Evolutionary conservation across 92 coral and sea anemone genomes (phyloP), one percentile per base, ranked within the genome.

Genomic region (Epizoanthus illoricatus): DNA sequence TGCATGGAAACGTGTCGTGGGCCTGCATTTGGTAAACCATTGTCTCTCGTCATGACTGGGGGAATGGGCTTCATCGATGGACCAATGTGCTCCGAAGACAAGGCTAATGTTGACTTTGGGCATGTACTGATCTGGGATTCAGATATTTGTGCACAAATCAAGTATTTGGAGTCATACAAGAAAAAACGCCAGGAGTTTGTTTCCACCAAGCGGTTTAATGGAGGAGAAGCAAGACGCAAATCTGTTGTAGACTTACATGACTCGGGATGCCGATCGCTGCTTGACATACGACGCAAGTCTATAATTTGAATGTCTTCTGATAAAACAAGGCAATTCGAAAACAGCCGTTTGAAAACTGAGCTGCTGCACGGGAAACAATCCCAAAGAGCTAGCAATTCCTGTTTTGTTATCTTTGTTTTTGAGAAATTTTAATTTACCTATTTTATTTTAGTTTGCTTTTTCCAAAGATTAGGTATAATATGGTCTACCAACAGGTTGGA

Each of bases 61-160:
- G 99, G 98, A 75, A 89, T 93, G 98, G 98, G 99, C 12, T 97
- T 93, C 73, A 75, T 93, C 65, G 92, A 88, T 79, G 83, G 99
- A 28, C 96, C 93, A 15, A 84, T 88, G 28, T 80, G 88, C 65
- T 80, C 80, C 19, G 74, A 85, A 74, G 86, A 76, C 85, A 78
- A 68, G 56, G 69, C 88, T 5, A 90, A 89, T 24, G 74, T 72
- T 15, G 97, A 94, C 42, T 97, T 91, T 63, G 99, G 99, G 5
- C 90, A 93, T 57, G 89, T 92, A 40, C 88, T 97, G 66, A 91
- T 90, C 20, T 97, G 99, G 99, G 99, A 97, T 47, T 93, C 99
- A 16, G 94, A 94, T 39, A 75, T 97, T 54, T 84, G 85, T 33
- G 92, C 90, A 59, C 98, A 94, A 67, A 90, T 90, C 65, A 87